Conservation (phyloP, 1,140 invertebrate species). For the Hetaerina americana region DNA sequence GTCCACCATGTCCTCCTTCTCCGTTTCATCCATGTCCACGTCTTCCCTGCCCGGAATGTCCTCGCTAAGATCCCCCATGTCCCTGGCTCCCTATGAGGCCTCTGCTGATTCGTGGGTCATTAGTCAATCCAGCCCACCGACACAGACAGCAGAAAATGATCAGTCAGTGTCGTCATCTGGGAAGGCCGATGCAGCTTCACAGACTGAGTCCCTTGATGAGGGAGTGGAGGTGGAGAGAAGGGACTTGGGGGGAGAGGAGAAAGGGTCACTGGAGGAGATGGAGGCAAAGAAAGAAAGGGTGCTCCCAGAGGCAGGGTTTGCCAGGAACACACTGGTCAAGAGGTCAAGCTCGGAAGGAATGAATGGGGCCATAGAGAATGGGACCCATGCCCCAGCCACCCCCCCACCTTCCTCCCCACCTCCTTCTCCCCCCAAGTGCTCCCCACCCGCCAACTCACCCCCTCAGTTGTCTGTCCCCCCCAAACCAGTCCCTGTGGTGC, state of each 20-base stretch:
- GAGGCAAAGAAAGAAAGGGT: conserved; percentile 14
- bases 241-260: conserved; percentile 5
- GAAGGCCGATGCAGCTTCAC: conserved; percentile 45
- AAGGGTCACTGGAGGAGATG: conserved; percentile 2
- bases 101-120: conserved; percentile 33
- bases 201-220: conserved; percentile 34
- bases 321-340: conserved; percentile 16
- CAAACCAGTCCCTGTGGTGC: conserved; percentile 8
- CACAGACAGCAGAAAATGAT: conserved; percentile 45
- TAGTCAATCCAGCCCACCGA: conserved; percentile 31
- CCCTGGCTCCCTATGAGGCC: neutral
- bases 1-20: neutral
- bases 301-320: conserved; percentile 11
- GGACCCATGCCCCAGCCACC: neutral
- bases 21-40: conserved; percentile 19
- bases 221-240: conserved; percentile 18
- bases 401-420: neutral
- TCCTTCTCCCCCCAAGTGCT: neutral
- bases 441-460: neutral
- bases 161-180: conserved; percentile 42
- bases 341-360: neutral
- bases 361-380: neutral
- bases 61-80: conserved; percentile 2
- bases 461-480: neutral
- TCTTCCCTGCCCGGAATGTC: conserved; percentile 23